phyloP scores from a whole-genome alignment of 2,113 vertebrate species.

The Acrocephalus kingi region DNA sequence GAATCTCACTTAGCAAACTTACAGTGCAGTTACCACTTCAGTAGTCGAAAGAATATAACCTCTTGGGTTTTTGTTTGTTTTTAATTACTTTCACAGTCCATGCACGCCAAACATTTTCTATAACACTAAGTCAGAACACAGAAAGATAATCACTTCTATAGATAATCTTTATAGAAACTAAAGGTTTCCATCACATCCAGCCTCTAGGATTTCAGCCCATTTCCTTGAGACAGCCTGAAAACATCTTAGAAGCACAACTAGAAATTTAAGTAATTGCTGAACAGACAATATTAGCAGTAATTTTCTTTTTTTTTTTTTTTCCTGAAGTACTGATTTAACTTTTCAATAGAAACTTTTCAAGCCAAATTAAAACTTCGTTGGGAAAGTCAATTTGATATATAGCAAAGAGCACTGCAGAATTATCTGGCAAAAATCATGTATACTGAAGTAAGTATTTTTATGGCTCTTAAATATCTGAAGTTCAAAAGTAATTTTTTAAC shows the following conservation, averaged over 20 bases:
- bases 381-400: background rate
- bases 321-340: background rate
- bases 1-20: background rate
- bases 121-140: background rate
- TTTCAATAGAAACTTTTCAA: background rate
- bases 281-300: background rate
- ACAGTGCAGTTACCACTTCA: background rate
- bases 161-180: background rate
- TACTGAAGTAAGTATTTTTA: background rate
- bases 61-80: background rate
- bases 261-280: background rate
- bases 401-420: background rate
- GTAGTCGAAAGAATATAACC: background rate
- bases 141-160: background rate
- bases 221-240: background rate
- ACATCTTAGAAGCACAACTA: background rate
- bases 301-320: background rate
- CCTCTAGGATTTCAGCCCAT: background rate
- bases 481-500: background rate
- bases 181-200: background rate
- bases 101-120: background rate
- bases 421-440: background rate
- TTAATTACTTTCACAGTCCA: background rate
- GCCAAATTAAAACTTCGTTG: background rate
- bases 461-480: background rate